Evolutionary conservation across 53 echinoderm and acorn worm genomes (phyloP).

Genomic region (Henricia sp.): DNA sequence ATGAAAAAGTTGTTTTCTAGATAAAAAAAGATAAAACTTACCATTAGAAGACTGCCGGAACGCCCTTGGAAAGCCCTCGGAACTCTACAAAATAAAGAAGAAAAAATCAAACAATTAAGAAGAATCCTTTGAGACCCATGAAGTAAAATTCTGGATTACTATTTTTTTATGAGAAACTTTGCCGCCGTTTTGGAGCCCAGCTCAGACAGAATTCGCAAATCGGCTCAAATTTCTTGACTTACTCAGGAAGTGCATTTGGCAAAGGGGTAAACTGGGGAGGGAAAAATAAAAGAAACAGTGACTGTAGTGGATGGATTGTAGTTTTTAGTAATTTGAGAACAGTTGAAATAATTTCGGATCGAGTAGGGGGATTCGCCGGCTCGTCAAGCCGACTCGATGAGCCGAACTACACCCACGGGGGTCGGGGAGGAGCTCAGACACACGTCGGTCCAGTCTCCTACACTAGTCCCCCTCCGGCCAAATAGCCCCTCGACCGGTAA

Average conservation of each 20-base stretch:
- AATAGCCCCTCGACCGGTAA: slow-evolving; percentile 26
- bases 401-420: background rate
- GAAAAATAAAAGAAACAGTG: background rate
- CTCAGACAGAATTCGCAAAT: background rate
- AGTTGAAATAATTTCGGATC: slow-evolving; percentile 40
- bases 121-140: too few species aligned
- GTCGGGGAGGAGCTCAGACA: background rate
- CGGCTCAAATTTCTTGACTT: slow-evolving; percentile 8
- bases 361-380: background rate
- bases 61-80: too few species aligned
- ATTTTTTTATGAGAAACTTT: background rate
- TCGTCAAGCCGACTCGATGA: background rate
- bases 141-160: background rate
- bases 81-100: too few species aligned
- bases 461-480: background rate
- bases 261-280: background rate
- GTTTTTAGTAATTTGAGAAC: slow-evolving; percentile 45
- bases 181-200: background rate
- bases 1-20: too few species aligned
- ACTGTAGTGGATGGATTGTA: background rate
- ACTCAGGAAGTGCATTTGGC: background rate
- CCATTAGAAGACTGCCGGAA: too few species aligned
- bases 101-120: too few species aligned
- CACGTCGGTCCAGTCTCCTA: background rate
- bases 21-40: too few species aligned